A percentile compares a stretch with the other conserved stretches of the same genome.
These are phyloP conservation scores for Calliopsis andreniformis DNA, from an alignment of 1,140 invertebrate genomes.

Conservation along the genomic window DNA sequence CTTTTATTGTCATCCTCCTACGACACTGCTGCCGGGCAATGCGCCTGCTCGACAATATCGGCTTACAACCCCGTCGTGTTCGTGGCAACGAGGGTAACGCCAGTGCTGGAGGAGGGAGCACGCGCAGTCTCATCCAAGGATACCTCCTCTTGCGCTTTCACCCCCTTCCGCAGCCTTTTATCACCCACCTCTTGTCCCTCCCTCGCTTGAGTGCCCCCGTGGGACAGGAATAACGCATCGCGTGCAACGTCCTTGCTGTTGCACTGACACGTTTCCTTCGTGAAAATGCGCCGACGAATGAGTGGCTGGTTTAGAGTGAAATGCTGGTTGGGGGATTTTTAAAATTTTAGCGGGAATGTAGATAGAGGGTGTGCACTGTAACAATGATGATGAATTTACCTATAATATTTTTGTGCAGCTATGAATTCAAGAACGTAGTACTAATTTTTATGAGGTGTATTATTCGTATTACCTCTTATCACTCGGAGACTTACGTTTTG, in stretches of 20 bases:
- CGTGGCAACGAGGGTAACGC: slow-evolving; percentile 35
- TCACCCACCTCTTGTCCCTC: slow-evolving; percentile 9
- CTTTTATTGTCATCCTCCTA: slow-evolving; percentile 47
- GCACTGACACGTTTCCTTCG: neutral
- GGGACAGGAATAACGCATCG: slow-evolving; percentile 51
- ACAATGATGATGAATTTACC: too few relatives aligned
- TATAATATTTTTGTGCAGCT: too few relatives aligned
- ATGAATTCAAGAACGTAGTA: too few relatives aligned
- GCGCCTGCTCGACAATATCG: slow-evolving; percentile 67
- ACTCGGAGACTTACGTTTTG: too few relatives aligned
- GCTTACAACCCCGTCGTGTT: slow-evolving; percentile 56
- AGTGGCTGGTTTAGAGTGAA: too few relatives aligned
- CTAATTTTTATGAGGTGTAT: too few relatives aligned
- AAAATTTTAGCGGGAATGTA: too few relatives aligned
- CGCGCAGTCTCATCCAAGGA: slow-evolving; percentile 41
- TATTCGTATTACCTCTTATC: too few relatives aligned
- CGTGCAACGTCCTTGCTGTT: slow-evolving; percentile 35
- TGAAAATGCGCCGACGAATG: neutral
- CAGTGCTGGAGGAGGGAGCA: slow-evolving; percentile 19
- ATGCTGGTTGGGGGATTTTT: too few relatives aligned
- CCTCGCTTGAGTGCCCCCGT: neutral
- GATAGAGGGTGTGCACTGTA: too few relatives aligned
- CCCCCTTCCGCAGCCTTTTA: slow-evolving; percentile 31
- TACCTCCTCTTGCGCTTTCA: slow-evolving; percentile 24
- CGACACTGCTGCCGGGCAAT: slow-evolving; percentile 41